Conservation (phyloP, 1,140 invertebrate species). For the Tetraneura akinire region DNA sequence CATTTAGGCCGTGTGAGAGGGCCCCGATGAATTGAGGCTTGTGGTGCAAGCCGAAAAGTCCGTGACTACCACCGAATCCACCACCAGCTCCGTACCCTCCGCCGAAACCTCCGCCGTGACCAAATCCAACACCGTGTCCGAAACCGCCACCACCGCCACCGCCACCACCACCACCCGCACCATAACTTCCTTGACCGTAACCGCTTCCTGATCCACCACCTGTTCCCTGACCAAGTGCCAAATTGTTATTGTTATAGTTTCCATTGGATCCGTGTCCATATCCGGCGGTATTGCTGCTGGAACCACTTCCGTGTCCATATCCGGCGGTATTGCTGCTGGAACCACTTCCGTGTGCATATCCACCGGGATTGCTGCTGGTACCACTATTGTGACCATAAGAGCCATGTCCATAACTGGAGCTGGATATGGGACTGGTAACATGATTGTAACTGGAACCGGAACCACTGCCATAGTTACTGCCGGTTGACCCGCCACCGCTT, state of each 20-base stretch:
- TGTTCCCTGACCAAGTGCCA: constrained; percentile 7
- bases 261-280: constrained; percentile 11
- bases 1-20: background rate
- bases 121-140: constrained; percentile 28
- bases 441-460: background rate
- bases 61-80: constrained; percentile 22
- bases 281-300: background rate
- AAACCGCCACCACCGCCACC: background rate
- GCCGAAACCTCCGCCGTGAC: background rate
- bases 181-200: background rate
- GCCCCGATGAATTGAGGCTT: constrained; percentile 23
- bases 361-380: background rate
- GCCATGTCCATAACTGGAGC: background rate
- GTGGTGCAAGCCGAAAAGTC: constrained; percentile 6
- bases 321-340: background rate
- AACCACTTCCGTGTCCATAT: background rate
- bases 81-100: constrained; percentile 6
- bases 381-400: background rate
- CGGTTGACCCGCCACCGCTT: background rate
- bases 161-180: background rate
- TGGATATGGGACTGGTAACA: background rate
- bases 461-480: constrained; percentile 3
- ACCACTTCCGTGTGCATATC: constrained; percentile 14
- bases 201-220: background rate
- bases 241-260: too few species aligned